Percentiles rank a stretch among this genome's conserved stretches.
Conservation (phyloP, 2,888 invertebrate genomes). For the Phengaris arion region DNA sequence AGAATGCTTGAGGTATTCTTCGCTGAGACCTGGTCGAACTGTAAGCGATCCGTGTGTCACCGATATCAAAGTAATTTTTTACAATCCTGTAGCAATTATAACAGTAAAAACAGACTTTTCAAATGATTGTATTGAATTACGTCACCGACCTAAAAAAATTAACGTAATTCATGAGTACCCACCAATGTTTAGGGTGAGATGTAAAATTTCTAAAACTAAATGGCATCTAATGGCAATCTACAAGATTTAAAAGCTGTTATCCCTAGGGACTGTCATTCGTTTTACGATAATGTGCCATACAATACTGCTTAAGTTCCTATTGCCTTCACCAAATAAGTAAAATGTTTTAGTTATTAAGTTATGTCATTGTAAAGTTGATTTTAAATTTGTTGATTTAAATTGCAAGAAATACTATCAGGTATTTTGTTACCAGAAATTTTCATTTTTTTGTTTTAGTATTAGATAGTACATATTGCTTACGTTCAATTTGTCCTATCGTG, state of each 20-base stretch:
- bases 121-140: slow-evolving; percentile 23
- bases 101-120: slow-evolving; percentile 24
- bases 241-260: slow-evolving; percentile 27
- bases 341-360: slow-evolving; percentile 3
- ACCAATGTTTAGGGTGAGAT: slow-evolving; percentile 11
- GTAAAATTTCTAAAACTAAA: slow-evolving; percentile 20
- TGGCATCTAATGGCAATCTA: slow-evolving; percentile 26
- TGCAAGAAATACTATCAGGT: background rate
- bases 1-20: background rate
- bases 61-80: slow-evolving; percentile 16
- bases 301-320: slow-evolving; percentile 5
- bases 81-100: slow-evolving; percentile 19
- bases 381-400: slow-evolving; percentile 10
- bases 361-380: slow-evolving; percentile 1
- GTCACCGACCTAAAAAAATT: slow-evolving; percentile 16
- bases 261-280: slow-evolving; percentile 26
- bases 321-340: slow-evolving; percentile 2
- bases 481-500: slow-evolving; percentile 5
- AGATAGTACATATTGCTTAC: slow-evolving; percentile 18
- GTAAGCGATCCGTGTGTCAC: slow-evolving; percentile 16
- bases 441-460: slow-evolving; percentile 14
- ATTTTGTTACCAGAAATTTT: slow-evolving; percentile 8
- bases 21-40: slow-evolving; percentile 23
- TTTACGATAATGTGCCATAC: slow-evolving; percentile 28
- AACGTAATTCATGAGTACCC: slow-evolving; percentile 23